A percentile compares a stretch with the other conserved stretches of the same genome.
These are phyloP conservation scores for Agrochola lota DNA, from an alignment of 2,888 invertebrate species.

Conservation along the genomic window DNA sequence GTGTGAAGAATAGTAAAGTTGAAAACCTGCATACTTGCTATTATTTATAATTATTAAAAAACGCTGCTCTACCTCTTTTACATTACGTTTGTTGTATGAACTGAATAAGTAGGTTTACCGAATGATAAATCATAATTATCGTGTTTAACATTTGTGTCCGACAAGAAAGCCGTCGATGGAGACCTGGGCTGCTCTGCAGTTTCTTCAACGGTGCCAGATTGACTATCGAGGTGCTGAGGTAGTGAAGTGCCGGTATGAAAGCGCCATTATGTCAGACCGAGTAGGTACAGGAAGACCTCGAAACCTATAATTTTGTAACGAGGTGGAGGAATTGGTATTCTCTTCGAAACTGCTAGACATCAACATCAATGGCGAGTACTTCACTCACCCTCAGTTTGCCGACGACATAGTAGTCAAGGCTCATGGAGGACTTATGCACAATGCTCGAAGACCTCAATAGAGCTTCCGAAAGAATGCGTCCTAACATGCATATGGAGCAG, in stretches of 20 bases:
- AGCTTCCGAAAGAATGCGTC: neutral
- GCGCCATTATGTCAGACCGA: neutral
- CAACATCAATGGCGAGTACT: neutral
- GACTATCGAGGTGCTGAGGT: neutral
- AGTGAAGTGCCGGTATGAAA: too few species aligned
- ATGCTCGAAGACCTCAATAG: neutral
- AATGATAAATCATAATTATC: neutral
- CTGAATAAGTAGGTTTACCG: too few species aligned
- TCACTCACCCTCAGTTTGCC: neutral
- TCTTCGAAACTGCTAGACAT: neutral
- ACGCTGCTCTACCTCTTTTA: too few species aligned
- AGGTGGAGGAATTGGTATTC: neutral
- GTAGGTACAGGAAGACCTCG: neutral
- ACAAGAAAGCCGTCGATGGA: neutral
- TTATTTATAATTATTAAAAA: neutral
- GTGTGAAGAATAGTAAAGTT: slow-evolving; percentile 10
- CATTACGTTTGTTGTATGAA: neutral
- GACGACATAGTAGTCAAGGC: neutral
- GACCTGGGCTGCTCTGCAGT: neutral
- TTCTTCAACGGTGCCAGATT: neutral
- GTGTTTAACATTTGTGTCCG: neutral
- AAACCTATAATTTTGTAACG: neutral
- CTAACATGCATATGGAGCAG: neutral
- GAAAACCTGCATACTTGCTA: slow-evolving; percentile 1
- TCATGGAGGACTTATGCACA: neutral